Evolutionary conservation across 2,797 vertebrate genomes (phyloP).

Genomic region (Thalassophryne amazonica): DNA sequence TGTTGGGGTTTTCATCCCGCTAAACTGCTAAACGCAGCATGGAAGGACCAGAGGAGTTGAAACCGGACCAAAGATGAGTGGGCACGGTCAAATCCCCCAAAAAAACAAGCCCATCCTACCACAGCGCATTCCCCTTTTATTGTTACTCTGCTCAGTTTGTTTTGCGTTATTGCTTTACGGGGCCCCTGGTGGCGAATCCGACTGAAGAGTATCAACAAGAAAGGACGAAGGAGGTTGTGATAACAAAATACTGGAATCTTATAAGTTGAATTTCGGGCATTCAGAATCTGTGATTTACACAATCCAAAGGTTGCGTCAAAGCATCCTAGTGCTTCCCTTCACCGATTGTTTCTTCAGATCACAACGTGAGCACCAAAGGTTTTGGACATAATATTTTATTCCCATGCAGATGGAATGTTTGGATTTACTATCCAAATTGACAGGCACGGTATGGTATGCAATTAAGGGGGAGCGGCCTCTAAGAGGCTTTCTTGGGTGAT

Average conservation of each 20-base stretch:
- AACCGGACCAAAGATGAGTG: constrained; percentile 42
- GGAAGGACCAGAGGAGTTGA: constrained; percentile 38
- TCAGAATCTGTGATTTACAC: constrained; percentile 23
- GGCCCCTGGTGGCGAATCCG: constrained; percentile 32
- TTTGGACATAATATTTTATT: constrained; percentile 42
- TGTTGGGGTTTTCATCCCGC: constrained; percentile 64
- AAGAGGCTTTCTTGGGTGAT: constrained; percentile 74
- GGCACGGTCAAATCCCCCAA: constrained; percentile 43
- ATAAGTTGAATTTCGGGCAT: constrained; percentile 6
- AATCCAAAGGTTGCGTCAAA: constrained; percentile 2
- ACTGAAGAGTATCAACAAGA: constrained; percentile 34
- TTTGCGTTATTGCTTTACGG: constrained; percentile 53
- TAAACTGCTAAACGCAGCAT: constrained; percentile 62
- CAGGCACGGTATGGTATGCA: constrained; percentile 69
- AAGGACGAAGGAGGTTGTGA: constrained; percentile 17
- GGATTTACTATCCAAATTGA: constrained; percentile 69
- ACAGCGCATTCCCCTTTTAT: constrained; percentile 48
- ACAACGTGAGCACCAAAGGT: constrained; percentile 7
- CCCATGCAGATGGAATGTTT: constrained; percentile 64
- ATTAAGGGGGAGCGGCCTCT: constrained; percentile 71
- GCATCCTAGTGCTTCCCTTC: neutral
- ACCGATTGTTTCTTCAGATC: constrained; percentile 1
- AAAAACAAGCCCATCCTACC: constrained; percentile 47
- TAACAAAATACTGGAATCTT: constrained; percentile 36
- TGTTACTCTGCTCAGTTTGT: constrained; percentile 55